Evolutionary conservation across 2,797 vertebrate species (phyloP).

Genomic region (Heterohyrax brucei): DNA sequence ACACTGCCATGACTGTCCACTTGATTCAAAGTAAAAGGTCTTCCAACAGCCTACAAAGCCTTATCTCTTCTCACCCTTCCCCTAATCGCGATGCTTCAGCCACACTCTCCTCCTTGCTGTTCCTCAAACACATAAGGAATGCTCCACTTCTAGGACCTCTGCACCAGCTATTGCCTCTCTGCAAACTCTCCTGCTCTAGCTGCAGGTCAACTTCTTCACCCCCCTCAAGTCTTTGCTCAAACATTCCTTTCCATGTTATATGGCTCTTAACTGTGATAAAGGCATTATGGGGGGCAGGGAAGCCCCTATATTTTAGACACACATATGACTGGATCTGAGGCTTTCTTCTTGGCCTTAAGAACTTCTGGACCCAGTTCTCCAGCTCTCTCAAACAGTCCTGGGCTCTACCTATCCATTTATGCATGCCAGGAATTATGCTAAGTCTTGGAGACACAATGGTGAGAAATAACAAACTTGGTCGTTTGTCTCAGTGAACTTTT

Average conservation of each 20-base stretch:
- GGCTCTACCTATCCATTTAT: neutral
- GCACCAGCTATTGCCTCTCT: neutral
- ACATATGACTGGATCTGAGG: neutral
- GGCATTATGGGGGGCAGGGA: neutral
- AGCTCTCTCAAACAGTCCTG: neutral
- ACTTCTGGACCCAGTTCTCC: neutral
- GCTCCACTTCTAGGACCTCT: neutral
- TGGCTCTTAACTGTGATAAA: conserved; percentile 15
- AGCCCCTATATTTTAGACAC: neutral
- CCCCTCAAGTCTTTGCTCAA: conserved; percentile 16
- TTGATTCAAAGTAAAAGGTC: conserved; percentile 8
- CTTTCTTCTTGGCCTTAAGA: neutral
- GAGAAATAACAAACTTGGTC: neutral
- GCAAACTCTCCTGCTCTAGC: neutral
- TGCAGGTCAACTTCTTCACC: neutral
- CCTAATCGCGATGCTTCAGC: neutral
- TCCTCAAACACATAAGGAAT: neutral
- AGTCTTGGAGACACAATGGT: neutral
- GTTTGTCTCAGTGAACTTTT: neutral
- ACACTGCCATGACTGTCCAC: neutral
- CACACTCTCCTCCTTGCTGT: neutral
- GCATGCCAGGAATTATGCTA: neutral
- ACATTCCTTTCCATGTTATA: conserved; percentile 16
- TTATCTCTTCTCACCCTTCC: neutral
- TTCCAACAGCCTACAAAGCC: neutral